Evolutionary conservation across 2,113 vertebrate genomes (phyloP).

Genomic region (Semnopithecus entellus): DNA sequence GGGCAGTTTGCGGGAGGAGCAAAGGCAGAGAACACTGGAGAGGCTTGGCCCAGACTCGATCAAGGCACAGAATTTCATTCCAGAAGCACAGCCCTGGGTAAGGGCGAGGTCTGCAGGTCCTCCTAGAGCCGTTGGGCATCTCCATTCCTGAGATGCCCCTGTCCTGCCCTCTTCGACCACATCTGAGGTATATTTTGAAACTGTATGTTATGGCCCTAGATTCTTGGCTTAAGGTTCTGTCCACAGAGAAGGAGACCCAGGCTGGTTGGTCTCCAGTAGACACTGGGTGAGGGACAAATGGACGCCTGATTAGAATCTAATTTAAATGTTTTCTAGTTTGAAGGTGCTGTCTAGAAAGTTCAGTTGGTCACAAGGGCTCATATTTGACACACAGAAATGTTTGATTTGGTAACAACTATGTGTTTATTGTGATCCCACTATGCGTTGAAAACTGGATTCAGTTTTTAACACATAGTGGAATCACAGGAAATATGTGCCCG

Average conservation of each 20-base stretch:
- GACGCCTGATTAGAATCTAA: background rate
- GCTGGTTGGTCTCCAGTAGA: background rate
- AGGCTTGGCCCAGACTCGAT: too few relatives aligned
- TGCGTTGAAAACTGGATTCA: too few relatives aligned
- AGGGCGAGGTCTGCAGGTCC: background rate
- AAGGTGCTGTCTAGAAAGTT: background rate
- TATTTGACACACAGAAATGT: background rate
- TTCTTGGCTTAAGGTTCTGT: background rate
- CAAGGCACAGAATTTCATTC: background rate
- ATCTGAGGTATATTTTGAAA: background rate
- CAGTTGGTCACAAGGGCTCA: background rate
- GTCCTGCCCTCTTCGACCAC: background rate
- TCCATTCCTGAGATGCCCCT: background rate
- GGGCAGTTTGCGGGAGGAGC: background rate
- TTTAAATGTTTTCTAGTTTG: background rate
- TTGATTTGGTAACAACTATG: background rate
- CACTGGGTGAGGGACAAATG: too few relatives aligned
- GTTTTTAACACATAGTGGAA: rapidly evolving
- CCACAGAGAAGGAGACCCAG: background rate
- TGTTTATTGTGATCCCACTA: too few relatives aligned
- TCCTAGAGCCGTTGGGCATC: rapidly evolving
- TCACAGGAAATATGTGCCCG: background rate
- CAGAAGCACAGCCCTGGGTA: background rate
- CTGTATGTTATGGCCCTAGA: too few relatives aligned
- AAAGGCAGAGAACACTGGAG: background rate